Conservation (phyloP, 64 coral and sea anemone genomes). For the Montipora capricornis region DNA sequence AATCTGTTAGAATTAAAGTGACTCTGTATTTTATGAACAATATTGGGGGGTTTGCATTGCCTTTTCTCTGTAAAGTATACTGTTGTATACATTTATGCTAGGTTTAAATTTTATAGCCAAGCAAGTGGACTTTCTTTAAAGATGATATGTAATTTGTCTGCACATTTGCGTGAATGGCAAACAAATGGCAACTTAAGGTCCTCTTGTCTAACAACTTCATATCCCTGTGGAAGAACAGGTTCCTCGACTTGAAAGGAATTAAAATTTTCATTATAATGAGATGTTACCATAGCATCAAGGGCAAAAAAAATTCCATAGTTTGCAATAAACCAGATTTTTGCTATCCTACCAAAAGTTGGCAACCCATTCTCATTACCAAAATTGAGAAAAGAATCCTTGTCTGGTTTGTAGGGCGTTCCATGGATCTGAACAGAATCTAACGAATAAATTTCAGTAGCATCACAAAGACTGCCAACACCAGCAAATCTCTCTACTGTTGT, state of each 20-base stretch:
- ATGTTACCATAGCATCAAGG: not conserved
- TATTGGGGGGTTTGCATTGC: too few relatives aligned
- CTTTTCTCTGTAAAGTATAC: too few relatives aligned
- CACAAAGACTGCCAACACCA: slow-evolving; percentile 5
- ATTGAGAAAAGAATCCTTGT: slow-evolving; percentile 7
- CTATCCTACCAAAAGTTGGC: slow-evolving; percentile 47
- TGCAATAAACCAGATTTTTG: slow-evolving; percentile 25
- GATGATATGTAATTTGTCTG: slow-evolving; percentile 17
- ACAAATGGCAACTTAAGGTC: not conserved
- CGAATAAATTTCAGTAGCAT: slow-evolving; percentile 7
- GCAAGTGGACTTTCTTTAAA: slow-evolving; percentile 26
- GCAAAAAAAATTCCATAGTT: slow-evolving; percentile 25
- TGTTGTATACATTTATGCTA: too few relatives aligned
- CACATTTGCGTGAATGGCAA: slow-evolving; percentile 35
- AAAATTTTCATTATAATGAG: not conserved
- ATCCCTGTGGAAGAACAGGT: slow-evolving; percentile 23
- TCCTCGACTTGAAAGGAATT: slow-evolving; percentile 35
- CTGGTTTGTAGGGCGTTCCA: slow-evolving; percentile 49
- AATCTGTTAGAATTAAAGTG: too few relatives aligned
- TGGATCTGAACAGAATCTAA: slow-evolving; percentile 27
- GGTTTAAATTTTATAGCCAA: not conserved
- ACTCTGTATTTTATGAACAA: too few relatives aligned
- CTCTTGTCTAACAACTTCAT: slow-evolving; percentile 1
- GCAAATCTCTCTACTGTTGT: slow-evolving; percentile 13
- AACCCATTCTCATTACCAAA: slow-evolving; percentile 12